Evolutionary conservation across 2,797 vertebrate species (phyloP), one percentile per base, ranked within the genome.

Genomic region (Microctenopoma stevenorrisi): DNA sequence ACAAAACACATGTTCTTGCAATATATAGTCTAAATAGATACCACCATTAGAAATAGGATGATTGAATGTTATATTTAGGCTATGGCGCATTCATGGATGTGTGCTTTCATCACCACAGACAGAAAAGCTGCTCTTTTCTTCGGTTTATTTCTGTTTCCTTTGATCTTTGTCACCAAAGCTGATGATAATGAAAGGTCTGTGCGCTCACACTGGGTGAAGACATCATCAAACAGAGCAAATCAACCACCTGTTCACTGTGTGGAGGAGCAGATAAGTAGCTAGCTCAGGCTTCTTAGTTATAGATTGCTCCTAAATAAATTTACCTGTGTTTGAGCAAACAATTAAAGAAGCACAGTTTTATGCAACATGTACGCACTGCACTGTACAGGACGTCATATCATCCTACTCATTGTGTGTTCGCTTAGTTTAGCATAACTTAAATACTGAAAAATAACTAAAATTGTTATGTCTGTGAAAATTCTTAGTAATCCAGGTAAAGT

Each of bases 91-190:
- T 64, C 35, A 51, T 78, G 71, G 63, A 74, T 74, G 76, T 73
- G 40, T 62, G 82, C 76, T 82, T 84, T 86, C 79, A 89, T 85
- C 84, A 89, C 81, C 78, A 82, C 70, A 80, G 61, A 74, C 56
- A 48, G 75, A 81, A 78, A 78, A 62, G 67, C 60, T 75, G 72
- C 60, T 79, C 26, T 74, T 74, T 76, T 71, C 66, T 69, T 35
- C 54, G 72, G 46, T 76, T 84, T 89, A 73, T 84, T 79, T 85
- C 56, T 50, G 54, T 43, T 72, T 68, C 66, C 77, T 91, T 90
- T 91, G 88, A 90, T 90, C 83, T 80, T 54, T n/a, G 40, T 43
- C 65, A 77, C 85, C 82, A 89, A 83, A 88, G 81, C 73, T 83
- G 72, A 76, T 60, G 49, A 72, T 89, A 89, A 89, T 87, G 69